phyloP scores from a whole-genome alignment of 2,113 vertebrate species.

The Leptodactylus fuscus region DNA sequence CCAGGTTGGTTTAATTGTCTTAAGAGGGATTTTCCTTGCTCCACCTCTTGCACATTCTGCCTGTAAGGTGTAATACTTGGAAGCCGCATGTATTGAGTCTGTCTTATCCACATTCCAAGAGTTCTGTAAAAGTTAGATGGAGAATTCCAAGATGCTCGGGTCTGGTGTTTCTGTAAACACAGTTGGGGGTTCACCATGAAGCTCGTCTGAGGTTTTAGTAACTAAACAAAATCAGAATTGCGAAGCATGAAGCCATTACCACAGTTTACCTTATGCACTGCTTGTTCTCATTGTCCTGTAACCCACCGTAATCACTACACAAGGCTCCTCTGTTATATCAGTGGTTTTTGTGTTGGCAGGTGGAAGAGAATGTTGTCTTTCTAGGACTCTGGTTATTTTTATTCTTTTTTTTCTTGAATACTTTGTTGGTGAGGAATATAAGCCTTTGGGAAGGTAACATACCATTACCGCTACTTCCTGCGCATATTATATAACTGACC shows the following conservation, averaged over 20 bases:
- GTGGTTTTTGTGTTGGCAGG: slow-evolving; percentile 26
- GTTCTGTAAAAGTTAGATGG: background rate
- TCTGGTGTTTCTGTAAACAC: slow-evolving; percentile 25
- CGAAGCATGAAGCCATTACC: slow-evolving; percentile 27
- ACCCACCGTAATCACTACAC: slow-evolving; percentile 38
- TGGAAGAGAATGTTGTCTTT: background rate
- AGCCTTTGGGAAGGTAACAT: background rate
- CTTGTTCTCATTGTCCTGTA: slow-evolving; percentile 35
- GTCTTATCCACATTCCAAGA: slow-evolving; percentile 14
- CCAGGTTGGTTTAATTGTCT: no score
- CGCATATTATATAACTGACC: background rate
- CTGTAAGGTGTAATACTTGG: slow-evolving; percentile 7
- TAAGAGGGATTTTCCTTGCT: no score
- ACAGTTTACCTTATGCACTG: slow-evolving; percentile 36
- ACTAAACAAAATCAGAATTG: slow-evolving; percentile 24
- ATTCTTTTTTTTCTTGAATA: background rate
- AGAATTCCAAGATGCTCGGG: slow-evolving; percentile 6
- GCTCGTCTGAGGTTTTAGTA: background rate
- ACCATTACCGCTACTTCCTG: background rate
- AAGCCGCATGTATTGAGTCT: background rate
- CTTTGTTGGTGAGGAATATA: background rate
- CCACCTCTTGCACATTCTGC: background rate
- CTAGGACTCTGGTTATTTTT: background rate
- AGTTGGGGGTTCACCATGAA: background rate
- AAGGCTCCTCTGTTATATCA: background rate